Base-by-base conservation (phyloP, 2,113 vertebrate species). In the Thamnophis sirtalis region DNA sequence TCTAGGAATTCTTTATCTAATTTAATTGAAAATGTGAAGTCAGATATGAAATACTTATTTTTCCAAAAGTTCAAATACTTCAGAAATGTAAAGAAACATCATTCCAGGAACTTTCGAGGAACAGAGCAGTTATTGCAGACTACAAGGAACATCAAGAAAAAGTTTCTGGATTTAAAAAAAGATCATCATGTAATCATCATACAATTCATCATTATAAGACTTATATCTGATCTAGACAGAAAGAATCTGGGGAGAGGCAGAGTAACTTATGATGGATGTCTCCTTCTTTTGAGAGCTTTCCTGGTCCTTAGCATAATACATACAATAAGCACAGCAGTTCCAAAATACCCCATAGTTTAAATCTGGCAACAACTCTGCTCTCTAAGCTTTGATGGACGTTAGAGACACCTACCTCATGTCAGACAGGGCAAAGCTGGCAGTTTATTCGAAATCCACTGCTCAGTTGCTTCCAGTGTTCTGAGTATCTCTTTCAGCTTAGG, bases 341-440 rank as follows among this genome's bases (percentile, higher is more conserved):
- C 54, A 85, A 85, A 51, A 60, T 38, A 85, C 22, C 43, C n/a
- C 17, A 13, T 50, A 28, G 56, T 92, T 51, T 33, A 33, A 80
- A 84, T 91, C 49, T 53, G 22, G 60, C 50, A 55, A 19, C 4
- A n/a, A 15, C 55, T 63, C n/a, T 89, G n/a, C n/a, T 60, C 48
- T 17, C 33, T 24, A 53, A 11, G 15, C 56, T 54, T 86, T 90
- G 84, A 33, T 73, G 53, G 48, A 80, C 28, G 33, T 49, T 84
- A 24, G 22, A 51, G 48, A 49, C 5, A 88, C 92, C 28, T 93
- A 91, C 92, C 92, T 91, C 33, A 22, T 86, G 28, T 86, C 88
- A 89, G 49, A 43, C 48, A 26, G 33, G 55, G n/a, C 88, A 85
- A 60, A 63, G 33, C 38, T 49, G 89, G 48, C 51, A 49, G 48